Conservation (phyloP, 2,797 vertebrate genomes). For the Epinephelus coioides region DNA sequence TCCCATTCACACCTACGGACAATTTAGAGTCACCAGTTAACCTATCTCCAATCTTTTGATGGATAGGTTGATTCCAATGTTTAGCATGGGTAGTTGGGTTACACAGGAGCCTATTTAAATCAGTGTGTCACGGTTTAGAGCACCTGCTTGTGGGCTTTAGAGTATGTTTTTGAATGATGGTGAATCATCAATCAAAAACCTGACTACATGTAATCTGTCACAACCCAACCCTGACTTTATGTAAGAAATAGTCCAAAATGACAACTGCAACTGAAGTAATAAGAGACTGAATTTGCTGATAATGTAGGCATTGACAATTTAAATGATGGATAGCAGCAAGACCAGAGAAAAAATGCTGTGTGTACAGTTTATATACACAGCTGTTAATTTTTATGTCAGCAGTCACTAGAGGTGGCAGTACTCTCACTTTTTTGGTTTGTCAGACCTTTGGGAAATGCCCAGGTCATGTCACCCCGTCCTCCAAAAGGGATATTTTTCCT, state of each 20-base stretch:
- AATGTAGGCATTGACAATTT: neutral
- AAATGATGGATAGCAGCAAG: slow-evolving; percentile 4
- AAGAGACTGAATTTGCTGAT: neutral
- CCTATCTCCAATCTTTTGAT: too few relatives aligned
- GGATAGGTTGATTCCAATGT: too few relatives aligned
- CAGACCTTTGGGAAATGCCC: neutral
- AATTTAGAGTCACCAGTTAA: too few relatives aligned
- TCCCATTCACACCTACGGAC: too few relatives aligned
- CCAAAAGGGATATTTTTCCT: slow-evolving; percentile 6
- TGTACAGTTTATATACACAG: slow-evolving; percentile 11
- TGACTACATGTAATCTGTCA: too few relatives aligned
- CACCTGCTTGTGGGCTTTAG: too few relatives aligned
- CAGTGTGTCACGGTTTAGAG: too few relatives aligned
- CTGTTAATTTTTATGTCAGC: slow-evolving; percentile 17
- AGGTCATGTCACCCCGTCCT: neutral
- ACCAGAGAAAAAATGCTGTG: slow-evolving; percentile 7
- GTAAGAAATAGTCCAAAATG: neutral
- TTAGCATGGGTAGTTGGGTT: too few relatives aligned
- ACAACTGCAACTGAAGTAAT: neutral
- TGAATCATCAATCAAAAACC: too few relatives aligned
- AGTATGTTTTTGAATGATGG: too few relatives aligned
- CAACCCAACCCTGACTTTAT: too few relatives aligned
- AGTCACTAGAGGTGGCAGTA: neutral
- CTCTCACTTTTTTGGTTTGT: slow-evolving; percentile 10
- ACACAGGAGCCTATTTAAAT: too few relatives aligned